Evolutionary conservation across 2,888 invertebrate genomes (phyloP), one percentile per base, ranked within the genome.

Genomic region (Xylocampa areola): DNA sequence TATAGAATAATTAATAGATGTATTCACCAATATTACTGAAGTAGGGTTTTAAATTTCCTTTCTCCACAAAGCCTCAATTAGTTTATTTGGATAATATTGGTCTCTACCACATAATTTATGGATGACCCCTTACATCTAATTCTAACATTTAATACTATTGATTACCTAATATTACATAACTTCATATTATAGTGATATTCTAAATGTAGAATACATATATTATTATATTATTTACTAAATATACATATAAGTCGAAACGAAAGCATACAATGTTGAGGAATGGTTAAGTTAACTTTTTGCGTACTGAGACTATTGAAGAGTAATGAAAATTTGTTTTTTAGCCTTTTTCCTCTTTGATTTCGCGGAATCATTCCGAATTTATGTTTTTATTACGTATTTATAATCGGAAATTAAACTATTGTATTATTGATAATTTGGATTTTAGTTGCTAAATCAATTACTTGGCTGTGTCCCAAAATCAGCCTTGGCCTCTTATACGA

Each of bases 151-250:
- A 76, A 73, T 74, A 76, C 76, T 76, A 76, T 67, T 45, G 47
- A 68, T 73, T 70, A 70, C 57, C 68, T 75, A 68, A 70, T 30
- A 75, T 73, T 64, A 76, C 51, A 65, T 75, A 75, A 73, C 69
- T 65, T 72, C 57, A 62, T 74, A 74, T 66, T 62, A 68, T 60
- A 63, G 40, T 61, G 58, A 70, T 68, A 74, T 61, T 72, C 67
- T 75, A 71, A 44, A 41, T 45, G 62, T 65, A 74, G 71, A 71
- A 73, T 73, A 73, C 17, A 63, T 68, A 72, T 61, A 68, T 63
- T 60, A 63, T 60, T 63, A 58, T 59, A 58, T 58, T 69, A 70
- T 64, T 64, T 64, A 60, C 73, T 73, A 69, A 70, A 76, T 76
- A 76, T 73, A 76, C 69, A 74, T 68, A 76, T 59, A 51, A 11